phyloP scores from a whole-genome alignment of 2,113 vertebrate species.

The Macquaria ambigua region DNA sequence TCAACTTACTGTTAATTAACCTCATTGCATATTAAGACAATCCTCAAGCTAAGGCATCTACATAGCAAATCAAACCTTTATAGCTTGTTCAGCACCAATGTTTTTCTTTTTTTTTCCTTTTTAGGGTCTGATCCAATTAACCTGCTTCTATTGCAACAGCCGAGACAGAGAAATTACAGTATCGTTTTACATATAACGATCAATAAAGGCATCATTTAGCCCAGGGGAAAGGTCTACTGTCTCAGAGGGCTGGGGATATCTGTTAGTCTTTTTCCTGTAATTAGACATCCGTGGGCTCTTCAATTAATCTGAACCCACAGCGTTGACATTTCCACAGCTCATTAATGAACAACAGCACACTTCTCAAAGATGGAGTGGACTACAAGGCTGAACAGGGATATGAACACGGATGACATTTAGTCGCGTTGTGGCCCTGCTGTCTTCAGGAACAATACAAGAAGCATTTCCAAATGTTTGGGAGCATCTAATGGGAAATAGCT shows the following conservation, averaged over 20 bases:
- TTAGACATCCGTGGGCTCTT: slow-evolving; percentile 70
- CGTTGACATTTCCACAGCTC: slow-evolving; percentile 74
- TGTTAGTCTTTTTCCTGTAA: slow-evolving; percentile 77
- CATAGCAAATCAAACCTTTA: slow-evolving; percentile 49
- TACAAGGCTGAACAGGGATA: slow-evolving; percentile 33
- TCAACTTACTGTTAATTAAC: slow-evolving; percentile 53
- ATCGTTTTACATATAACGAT: slow-evolving; percentile 71
- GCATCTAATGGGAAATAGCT: slow-evolving; percentile 21
- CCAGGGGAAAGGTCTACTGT: slow-evolving; percentile 53
- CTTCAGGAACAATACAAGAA: slow-evolving; percentile 39
- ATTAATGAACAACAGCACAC: slow-evolving; percentile 64
- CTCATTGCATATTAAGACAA: slow-evolving; percentile 47
- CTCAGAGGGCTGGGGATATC: slow-evolving; percentile 66
- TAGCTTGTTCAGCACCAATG: slow-evolving; percentile 42
- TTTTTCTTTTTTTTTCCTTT: slow-evolving; percentile 11
- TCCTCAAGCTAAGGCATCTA: slow-evolving; percentile 31
- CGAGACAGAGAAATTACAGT: slow-evolving; percentile 62
- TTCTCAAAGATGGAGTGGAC: slow-evolving; percentile 55
- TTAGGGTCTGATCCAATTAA: slow-evolving; percentile 70
- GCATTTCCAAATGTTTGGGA: slow-evolving; percentile 40
- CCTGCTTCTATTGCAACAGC: slow-evolving; percentile 47
- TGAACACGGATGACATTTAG: slow-evolving; percentile 45
- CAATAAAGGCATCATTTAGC: slow-evolving; percentile 77
- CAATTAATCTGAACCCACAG: slow-evolving; percentile 75
- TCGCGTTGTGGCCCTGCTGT: background rate